Conservation (phyloP, 2,797 vertebrate species). For the Atherinosoma microstoma region DNA sequence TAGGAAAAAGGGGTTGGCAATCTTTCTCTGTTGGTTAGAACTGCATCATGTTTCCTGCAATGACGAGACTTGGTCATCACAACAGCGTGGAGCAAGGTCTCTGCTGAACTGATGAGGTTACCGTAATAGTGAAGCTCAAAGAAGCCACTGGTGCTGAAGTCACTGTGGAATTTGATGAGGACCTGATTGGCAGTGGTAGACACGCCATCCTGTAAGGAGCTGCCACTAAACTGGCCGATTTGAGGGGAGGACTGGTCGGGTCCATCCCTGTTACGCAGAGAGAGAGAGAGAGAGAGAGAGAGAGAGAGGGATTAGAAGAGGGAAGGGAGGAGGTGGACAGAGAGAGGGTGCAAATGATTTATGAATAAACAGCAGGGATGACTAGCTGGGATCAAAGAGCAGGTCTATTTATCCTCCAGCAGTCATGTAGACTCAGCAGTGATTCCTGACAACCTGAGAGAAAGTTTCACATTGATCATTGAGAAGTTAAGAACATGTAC, state of each 20-base stretch:
- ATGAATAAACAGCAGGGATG: conserved; percentile 51
- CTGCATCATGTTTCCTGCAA: conserved; percentile 3
- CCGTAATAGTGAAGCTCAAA: conserved; percentile 95
- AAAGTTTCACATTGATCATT: conserved; percentile 47
- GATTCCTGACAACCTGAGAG: conserved; percentile 32
- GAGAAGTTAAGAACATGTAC: conserved; percentile 23
- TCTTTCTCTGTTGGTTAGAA: conserved; percentile 21
- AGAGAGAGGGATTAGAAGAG: neutral
- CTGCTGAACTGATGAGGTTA: conserved; percentile 63
- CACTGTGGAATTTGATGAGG: conserved; percentile 98
- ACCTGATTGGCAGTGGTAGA: conserved; percentile 96
- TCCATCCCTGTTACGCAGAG: conserved; percentile 88
- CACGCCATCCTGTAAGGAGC: conserved; percentile 89
- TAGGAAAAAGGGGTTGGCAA: neutral
- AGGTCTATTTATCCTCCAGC: conserved; percentile 41
- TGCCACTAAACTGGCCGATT: conserved; percentile 96
- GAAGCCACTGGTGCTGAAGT: conserved; percentile 98
- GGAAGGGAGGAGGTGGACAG: neutral
- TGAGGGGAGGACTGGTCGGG: conserved; percentile 95
- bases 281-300: neutral
- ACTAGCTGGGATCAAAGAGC: conserved; percentile 56
- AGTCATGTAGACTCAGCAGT: conserved; percentile 27
- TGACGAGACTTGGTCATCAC: conserved; percentile 12
- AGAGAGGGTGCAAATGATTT: conserved; percentile 16
- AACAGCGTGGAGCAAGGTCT: conserved; percentile 28